A percentile compares a stretch with the other conserved stretches of the same genome.
Conservation (phyloP, 2,888 invertebrate genomes). For the Didymodactylos carnosus region DNA sequence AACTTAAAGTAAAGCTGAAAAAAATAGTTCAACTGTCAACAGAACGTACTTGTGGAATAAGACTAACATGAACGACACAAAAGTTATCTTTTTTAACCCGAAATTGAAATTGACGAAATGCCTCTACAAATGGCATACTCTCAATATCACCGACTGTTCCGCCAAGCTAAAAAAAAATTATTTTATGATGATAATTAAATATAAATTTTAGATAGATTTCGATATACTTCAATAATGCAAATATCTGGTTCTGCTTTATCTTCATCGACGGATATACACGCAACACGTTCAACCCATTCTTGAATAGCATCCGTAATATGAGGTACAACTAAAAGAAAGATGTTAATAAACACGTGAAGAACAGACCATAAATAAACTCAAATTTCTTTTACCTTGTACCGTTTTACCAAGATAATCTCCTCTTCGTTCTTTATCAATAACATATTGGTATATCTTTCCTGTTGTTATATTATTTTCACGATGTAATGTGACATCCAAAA, state of each 20-base stretch:
- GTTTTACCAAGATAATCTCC: background rate
- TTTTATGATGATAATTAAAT: background rate
- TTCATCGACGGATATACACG: background rate
- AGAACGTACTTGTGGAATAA: slow-evolving; percentile 76
- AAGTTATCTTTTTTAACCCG: slow-evolving; percentile 76
- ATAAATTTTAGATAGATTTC: too few species aligned
- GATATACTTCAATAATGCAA: slow-evolving; percentile 39
- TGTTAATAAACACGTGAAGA: background rate
- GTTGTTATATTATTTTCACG: background rate
- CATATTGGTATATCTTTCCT: background rate
- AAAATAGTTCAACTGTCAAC: slow-evolving; percentile 5
- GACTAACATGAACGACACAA: slow-evolving; percentile 83
- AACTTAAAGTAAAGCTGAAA: background rate
- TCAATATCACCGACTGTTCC: slow-evolving; percentile 98
- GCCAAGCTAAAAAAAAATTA: slow-evolving; percentile 58
- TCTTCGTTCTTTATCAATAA: background rate
- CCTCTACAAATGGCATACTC: slow-evolving; percentile 96
- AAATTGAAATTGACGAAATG: slow-evolving; percentile 89
- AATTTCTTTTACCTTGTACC: slow-evolving; percentile 41
- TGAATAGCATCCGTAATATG: background rate
- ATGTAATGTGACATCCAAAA: background rate
- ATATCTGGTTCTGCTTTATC: slow-evolving; percentile 41
- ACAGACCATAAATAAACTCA: too few species aligned
- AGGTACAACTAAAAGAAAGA: slow-evolving; percentile 32
- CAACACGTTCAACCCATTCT: slow-evolving; percentile 38